Conservation (phyloP, 2,888 invertebrate genomes). For the Leistus spinibarbis region DNA sequence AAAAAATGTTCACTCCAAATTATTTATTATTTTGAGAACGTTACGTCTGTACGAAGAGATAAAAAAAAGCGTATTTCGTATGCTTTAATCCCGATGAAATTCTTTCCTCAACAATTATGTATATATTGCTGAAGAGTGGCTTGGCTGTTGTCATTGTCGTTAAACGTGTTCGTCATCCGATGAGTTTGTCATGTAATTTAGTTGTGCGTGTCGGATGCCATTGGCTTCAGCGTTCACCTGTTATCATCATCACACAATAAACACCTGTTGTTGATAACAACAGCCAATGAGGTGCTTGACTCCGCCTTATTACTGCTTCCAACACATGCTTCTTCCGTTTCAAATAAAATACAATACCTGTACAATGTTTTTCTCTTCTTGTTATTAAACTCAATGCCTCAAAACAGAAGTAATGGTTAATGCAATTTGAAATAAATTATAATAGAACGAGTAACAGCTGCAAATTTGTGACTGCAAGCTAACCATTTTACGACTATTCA, state of each 20-base stretch:
- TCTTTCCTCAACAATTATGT: no score
- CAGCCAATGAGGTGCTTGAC: constrained; percentile 24
- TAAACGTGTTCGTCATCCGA: background rate
- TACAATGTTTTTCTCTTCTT: background rate
- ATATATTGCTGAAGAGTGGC: background rate
- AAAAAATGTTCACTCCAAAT: no score
- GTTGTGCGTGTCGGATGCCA: background rate
- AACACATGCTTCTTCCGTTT: constrained; percentile 1
- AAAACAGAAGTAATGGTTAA: background rate
- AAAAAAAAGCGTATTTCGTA: no score
- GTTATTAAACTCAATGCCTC: background rate
- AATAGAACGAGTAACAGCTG: background rate
- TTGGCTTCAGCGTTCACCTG: constrained; percentile 23
- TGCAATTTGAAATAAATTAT: background rate
- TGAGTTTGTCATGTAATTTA: background rate
- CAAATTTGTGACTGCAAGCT: background rate
- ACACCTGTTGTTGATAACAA: constrained; percentile 30
- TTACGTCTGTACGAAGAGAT: no score
- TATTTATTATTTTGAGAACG: no score
- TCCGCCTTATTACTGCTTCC: constrained; percentile 16
- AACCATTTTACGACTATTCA: background rate
- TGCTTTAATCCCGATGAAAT: no score
- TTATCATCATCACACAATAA: constrained; percentile 20
- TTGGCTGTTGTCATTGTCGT: background rate
- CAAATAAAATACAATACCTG: no score